A percentile compares a stretch with the other conserved stretches of the same genome.
phyloP scores from a whole-genome alignment of 2,888 invertebrate genomes.

The Willowsia nigromaculata region DNA sequence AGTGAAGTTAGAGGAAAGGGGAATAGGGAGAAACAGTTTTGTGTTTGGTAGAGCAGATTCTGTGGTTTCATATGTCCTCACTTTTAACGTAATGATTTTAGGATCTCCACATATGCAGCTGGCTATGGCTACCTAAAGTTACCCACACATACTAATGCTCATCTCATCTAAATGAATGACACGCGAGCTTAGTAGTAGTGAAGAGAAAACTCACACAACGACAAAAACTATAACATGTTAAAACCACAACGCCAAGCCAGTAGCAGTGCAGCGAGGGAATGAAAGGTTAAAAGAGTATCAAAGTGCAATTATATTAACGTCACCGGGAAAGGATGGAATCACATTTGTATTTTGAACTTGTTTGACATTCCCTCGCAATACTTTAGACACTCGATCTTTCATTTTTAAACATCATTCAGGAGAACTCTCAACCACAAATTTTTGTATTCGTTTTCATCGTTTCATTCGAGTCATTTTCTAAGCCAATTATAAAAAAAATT shows the following conservation, averaged over 20 bases:
- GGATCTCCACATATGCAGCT: not conserved
- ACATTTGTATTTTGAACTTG: not conserved
- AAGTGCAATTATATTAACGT: not conserved
- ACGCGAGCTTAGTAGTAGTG: not conserved
- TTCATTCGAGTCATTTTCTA: not conserved
- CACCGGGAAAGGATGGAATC: too few species aligned
- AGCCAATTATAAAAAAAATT: conserved; percentile 38
- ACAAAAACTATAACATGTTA: not conserved
- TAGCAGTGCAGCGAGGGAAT: not conserved
- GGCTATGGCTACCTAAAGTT: not conserved
- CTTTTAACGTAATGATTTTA: not conserved
- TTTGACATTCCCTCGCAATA: not conserved
- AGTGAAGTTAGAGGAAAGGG: not conserved
- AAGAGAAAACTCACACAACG: not conserved
- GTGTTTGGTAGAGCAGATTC: not conserved
- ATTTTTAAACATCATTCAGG: not conserved
- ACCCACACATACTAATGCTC: not conserved
- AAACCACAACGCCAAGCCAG: not conserved
- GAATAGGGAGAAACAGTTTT: too few species aligned
- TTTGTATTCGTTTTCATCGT: not conserved
- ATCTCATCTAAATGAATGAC: conserved; percentile 52
- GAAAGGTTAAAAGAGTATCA: too few species aligned
- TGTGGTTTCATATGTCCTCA: conserved; percentile 38
- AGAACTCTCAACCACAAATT: not conserved
- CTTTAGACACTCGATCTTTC: not conserved